These are phyloP conservation scores for Solea solea DNA, from an alignment of 2,113 vertebrate species.

Conservation along the genomic window DNA sequence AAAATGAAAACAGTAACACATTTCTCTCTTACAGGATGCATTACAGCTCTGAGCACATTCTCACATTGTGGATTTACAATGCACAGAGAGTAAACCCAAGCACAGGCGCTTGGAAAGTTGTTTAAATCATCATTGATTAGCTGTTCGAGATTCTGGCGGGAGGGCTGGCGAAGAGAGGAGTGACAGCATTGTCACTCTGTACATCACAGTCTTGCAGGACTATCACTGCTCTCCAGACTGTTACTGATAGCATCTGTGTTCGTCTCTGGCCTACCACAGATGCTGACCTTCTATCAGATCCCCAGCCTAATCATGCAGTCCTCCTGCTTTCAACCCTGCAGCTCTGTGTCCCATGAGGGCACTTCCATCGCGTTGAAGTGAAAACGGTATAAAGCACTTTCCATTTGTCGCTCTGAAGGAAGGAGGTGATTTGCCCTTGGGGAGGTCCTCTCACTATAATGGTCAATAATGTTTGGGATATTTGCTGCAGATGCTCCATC, in stretches of 20 bases:
- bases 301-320: slow-evolving; percentile 55
- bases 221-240: slow-evolving; percentile 67
- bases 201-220: slow-evolving; percentile 42
- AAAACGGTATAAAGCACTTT: slow-evolving; percentile 60
- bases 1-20: background rate
- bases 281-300: slow-evolving; percentile 69
- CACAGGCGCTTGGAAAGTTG: background rate
- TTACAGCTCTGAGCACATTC: slow-evolving; percentile 15
- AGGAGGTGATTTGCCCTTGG: slow-evolving; percentile 37
- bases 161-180: slow-evolving; percentile 4
- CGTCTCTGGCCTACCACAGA: slow-evolving; percentile 52
- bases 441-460: slow-evolving; percentile 39
- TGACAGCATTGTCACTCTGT: slow-evolving; percentile 53
- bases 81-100: slow-evolving; percentile 7
- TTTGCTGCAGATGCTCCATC: slow-evolving; percentile 8
- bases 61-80: slow-evolving; percentile 6
- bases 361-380: slow-evolving; percentile 39
- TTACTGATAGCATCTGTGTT: slow-evolving; percentile 72
- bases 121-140: slow-evolving; percentile 58
- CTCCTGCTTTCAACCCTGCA: slow-evolving; percentile 42
- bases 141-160: slow-evolving; percentile 17
- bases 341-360: slow-evolving; percentile 38
- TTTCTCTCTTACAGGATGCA: background rate
- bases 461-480: slow-evolving; percentile 43
- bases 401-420: slow-evolving; percentile 36